These are phyloP conservation scores for Cynopterus sphinx DNA, from an alignment of 2,797 vertebrate species.

Conservation along the genomic window DNA sequence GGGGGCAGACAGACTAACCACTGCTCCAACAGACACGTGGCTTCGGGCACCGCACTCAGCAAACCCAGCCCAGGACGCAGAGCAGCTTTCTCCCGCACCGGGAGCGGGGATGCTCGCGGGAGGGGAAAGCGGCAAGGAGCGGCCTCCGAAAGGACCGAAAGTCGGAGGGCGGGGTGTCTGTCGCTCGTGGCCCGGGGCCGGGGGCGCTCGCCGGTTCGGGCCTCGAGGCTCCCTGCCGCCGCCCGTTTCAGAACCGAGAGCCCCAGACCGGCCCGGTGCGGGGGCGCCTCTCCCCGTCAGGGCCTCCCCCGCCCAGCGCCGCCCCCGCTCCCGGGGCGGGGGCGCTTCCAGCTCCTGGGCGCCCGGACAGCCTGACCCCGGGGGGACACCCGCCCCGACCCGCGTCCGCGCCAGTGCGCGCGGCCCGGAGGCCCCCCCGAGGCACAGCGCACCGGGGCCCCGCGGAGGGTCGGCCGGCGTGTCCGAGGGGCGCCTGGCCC, in stretches of 20 bases:
- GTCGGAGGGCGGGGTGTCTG: neutral
- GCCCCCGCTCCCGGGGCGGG: slow-evolving; percentile 59
- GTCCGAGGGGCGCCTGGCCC: neutral
- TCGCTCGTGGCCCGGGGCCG: slow-evolving; percentile 49
- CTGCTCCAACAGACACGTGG: neutral
- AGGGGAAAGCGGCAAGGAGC: neutral
- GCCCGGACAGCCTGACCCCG: slow-evolving; percentile 48
- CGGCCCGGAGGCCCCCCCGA: neutral
- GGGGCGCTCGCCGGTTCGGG: slow-evolving; percentile 59
- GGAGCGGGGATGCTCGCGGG: neutral
- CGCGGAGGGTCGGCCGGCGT: neutral
- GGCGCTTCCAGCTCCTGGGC: neutral
- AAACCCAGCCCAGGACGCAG: neutral
- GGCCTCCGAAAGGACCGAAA: neutral
- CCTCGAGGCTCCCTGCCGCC: slow-evolving; percentile 48
- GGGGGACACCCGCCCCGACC: neutral
- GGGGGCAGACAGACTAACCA: neutral
- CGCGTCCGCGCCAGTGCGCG: neutral
- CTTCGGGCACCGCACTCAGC: neutral
- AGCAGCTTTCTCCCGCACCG: slow-evolving; percentile 17
- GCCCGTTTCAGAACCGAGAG: slow-evolving; percentile 56
- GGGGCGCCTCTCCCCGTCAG: slow-evolving; percentile 41
- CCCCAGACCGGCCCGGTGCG: slow-evolving; percentile 39
- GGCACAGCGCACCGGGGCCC: neutral
- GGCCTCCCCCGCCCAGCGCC: slow-evolving; percentile 55